Conservation (phyloP, 64 coral and sea anemone genomes). For the Pachyseris speciosa region DNA sequence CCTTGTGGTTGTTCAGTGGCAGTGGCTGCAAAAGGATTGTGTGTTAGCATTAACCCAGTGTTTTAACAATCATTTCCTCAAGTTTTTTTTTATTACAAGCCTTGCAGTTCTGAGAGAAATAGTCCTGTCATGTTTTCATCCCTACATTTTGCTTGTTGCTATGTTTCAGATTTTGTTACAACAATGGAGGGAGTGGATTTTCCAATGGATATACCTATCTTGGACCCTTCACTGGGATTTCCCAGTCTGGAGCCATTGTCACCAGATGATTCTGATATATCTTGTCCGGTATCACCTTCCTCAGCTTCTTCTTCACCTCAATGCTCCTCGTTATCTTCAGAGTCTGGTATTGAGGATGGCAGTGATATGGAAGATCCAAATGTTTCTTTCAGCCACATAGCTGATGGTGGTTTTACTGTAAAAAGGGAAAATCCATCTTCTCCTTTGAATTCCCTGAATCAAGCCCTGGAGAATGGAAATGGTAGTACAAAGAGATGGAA, state of each 20-base stretch:
- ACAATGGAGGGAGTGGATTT: conserved; percentile 1
- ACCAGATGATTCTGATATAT: conserved; percentile 5
- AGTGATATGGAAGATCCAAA: conserved; percentile 75
- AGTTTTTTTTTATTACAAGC: too few species aligned
- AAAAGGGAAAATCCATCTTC: conserved; percentile 8
- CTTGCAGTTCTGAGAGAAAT: not conserved
- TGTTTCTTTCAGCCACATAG: not conserved
- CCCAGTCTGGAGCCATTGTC: not conserved
- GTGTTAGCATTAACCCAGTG: too few species aligned
- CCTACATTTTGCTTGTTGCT: not conserved
- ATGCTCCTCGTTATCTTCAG: conserved; percentile 64
- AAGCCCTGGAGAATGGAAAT: not conserved
- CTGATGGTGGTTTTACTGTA: not conserved
- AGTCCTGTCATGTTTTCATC: not conserved
- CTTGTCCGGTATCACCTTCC: conserved; percentile 47
- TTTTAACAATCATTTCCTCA: too few species aligned
- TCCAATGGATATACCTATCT: not conserved
- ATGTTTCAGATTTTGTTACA: not conserved
- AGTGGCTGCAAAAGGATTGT: too few species aligned
- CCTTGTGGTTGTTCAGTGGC: too few species aligned
- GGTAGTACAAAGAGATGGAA: not conserved
- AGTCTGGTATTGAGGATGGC: conserved; percentile 90
- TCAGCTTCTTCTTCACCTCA: conserved; percentile 32
- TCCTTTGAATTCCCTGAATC: not conserved
- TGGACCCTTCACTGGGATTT: conserved; percentile 18